phyloP scores from a whole-genome alignment of 2,888 invertebrate species.

The Synanthedon andrenaeformis region DNA sequence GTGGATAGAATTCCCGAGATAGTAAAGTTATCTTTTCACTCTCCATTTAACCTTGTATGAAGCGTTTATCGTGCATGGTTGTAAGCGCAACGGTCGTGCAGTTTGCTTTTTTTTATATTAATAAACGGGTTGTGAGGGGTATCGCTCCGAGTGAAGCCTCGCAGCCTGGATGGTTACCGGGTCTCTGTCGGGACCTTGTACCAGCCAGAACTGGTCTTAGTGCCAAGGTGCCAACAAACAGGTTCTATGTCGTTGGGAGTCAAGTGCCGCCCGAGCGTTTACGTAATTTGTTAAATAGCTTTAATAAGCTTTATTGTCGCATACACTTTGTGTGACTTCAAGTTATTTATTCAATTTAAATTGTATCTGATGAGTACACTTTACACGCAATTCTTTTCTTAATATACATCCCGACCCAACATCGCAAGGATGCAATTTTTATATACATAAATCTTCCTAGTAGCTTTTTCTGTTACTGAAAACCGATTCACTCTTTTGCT shows the following conservation, averaged over 20 bases:
- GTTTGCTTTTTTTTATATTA: constrained; percentile 14
- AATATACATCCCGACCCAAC: no score
- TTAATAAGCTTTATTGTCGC: not conserved
- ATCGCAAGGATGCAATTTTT: no score
- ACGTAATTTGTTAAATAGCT: constrained; percentile 36
- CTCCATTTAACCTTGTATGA: no score
- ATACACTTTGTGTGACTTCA: no score
- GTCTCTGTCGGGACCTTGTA: constrained; percentile 55
- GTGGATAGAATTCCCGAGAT: no score
- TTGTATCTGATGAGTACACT: no score
- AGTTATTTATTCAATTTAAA: no score
- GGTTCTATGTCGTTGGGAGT: constrained; percentile 22
- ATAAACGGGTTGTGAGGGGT: constrained; percentile 29
- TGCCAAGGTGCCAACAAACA: constrained; percentile 14
- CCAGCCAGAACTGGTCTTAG: constrained; percentile 41
- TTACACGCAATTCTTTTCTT: no score
- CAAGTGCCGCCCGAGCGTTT: constrained; percentile 34
- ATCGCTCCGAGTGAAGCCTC: constrained; percentile 21
- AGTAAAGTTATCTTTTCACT: no score
- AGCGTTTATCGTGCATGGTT: not conserved
- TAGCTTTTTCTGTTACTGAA: no score
- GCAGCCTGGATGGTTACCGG: constrained; percentile 10
- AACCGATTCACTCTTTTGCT: no score
- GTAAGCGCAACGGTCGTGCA: not conserved
- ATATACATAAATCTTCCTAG: no score